Conservation (phyloP, 2,797 vertebrate genomes). For the Eulemur albifrons region DNA sequence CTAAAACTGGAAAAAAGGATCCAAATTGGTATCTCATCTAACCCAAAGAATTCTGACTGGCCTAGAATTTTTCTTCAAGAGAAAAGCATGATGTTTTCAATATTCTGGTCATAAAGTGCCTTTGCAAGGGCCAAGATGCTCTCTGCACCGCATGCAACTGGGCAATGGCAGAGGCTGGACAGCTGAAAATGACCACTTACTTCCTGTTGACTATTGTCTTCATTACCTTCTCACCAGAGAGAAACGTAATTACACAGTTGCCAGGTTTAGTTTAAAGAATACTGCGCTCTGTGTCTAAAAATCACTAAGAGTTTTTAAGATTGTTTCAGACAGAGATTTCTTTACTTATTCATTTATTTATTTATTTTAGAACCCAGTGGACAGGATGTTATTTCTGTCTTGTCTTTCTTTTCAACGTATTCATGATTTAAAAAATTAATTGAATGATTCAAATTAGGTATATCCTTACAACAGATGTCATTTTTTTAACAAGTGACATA, state of each 20-base stretch:
- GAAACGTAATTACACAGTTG: slow-evolving; percentile 31
- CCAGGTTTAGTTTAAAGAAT: slow-evolving; percentile 35
- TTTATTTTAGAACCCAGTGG: neutral
- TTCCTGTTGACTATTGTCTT: neutral
- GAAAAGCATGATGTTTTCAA: neutral
- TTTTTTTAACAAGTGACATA: neutral
- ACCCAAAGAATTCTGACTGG: neutral
- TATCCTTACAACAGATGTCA: neutral
- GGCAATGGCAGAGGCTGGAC: neutral
- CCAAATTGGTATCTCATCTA: neutral
- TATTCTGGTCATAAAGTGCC: neutral
- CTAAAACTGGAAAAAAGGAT: neutral
- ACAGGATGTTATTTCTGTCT: neutral
- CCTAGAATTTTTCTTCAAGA: neutral
- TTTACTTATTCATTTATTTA: neutral
- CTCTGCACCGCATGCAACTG: neutral
- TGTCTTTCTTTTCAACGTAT: neutral
- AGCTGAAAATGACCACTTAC: neutral
- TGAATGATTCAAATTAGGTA: neutral
- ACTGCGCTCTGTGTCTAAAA: neutral
- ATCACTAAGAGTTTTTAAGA: neutral
- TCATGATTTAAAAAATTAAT: neutral
- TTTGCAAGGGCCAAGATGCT: neutral
- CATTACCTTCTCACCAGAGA: neutral
- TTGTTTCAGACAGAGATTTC: neutral